Percentiles rank a stretch among this genome's conserved stretches.
Evolutionary conservation across 2,113 vertebrate genomes (phyloP).

Genomic region (Paramisgurnus dabryanus): DNA sequence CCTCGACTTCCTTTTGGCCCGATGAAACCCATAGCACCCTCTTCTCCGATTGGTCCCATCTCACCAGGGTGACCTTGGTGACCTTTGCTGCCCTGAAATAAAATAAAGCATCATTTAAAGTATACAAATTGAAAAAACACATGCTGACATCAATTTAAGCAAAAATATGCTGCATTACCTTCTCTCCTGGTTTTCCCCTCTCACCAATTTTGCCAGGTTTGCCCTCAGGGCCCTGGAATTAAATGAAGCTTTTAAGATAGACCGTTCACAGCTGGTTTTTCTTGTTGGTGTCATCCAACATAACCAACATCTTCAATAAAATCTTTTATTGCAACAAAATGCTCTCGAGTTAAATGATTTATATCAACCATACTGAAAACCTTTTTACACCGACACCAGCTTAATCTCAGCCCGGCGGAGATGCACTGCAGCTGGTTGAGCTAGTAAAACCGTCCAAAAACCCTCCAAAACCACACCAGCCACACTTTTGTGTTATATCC

Average conservation of each 20-base stretch:
- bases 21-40: slow-evolving; percentile 80
- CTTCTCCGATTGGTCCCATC: slow-evolving; percentile 80
- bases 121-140: background rate
- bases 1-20: slow-evolving; percentile 93
- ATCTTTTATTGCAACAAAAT: background rate
- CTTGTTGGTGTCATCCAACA: background rate
- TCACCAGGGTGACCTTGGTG: slow-evolving; percentile 89
- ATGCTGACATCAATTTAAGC: slow-evolving; percentile 20
- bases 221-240: slow-evolving; percentile 88
- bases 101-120: background rate
- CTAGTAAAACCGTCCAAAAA: too few species aligned
- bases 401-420: too few species aligned
- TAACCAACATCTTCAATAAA: background rate
- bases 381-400: background rate
- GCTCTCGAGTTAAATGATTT: background rate
- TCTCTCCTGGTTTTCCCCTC: slow-evolving; percentile 85
- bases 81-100: slow-evolving; percentile 87
- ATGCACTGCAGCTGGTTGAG: too few species aligned
- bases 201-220: slow-evolving; percentile 89
- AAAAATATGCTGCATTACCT: slow-evolving; percentile 72
- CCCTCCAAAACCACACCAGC: too few species aligned
- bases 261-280: background rate
- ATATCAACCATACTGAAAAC: background rate
- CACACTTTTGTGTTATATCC: too few species aligned
- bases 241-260: slow-evolving; percentile 30